These are phyloP conservation scores for Chironex yamaguchii DNA, from an alignment of 30 jellyfish, hydroid and myxozoan genomes.

Conservation along the genomic window DNA sequence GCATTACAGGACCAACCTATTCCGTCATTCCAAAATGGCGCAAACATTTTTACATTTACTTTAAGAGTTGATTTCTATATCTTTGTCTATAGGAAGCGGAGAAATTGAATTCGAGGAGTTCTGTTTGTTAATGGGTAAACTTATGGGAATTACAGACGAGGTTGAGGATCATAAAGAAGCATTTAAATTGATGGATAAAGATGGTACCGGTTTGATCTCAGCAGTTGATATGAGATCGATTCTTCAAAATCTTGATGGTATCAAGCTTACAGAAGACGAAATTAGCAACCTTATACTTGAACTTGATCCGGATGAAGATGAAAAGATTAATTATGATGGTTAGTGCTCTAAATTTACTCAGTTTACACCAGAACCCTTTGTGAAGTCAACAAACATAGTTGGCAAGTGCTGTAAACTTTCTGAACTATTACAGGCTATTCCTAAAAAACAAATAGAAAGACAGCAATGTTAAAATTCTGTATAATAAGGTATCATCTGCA, in stretches of 20 bases:
- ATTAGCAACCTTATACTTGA: not conserved
- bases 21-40: too few relatives aligned
- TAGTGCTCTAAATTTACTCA: not conserved
- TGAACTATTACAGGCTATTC: too few relatives aligned
- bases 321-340: not conserved
- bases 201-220: not conserved
- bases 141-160: not conserved
- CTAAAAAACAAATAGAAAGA: too few relatives aligned
- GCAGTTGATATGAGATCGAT: not conserved
- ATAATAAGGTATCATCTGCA: too few relatives aligned
- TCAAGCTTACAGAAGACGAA: not conserved
- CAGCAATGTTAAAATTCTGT: too few relatives aligned
- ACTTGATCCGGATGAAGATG: not conserved
- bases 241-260: not conserved
- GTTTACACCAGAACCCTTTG: too few relatives aligned
- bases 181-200: not conserved
- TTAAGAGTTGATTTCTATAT: too few relatives aligned
- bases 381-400: too few relatives aligned
- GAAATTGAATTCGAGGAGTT: not conserved
- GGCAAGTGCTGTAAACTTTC: too few relatives aligned
- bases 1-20: too few relatives aligned
- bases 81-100: not conserved
- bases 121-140: not conserved
- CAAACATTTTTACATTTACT: too few relatives aligned
- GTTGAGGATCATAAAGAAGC: not conserved